Percentiles rank a stretch among this genome's conserved stretches.
Evolutionary conservation across 2,113 vertebrate species (phyloP).

Genomic region (Laticauda laticaudata): DNA sequence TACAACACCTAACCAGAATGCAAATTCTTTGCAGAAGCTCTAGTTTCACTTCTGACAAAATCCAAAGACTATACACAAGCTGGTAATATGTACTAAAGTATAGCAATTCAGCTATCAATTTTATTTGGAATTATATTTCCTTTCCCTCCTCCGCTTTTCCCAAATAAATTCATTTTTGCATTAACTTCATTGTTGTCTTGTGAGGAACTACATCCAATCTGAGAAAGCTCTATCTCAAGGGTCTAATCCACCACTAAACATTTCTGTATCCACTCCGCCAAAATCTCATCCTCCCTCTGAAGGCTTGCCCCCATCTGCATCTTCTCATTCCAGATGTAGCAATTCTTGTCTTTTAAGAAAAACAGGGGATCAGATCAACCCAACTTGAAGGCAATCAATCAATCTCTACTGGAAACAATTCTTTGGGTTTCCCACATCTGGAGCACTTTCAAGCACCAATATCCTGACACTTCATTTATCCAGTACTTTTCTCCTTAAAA

Average conservation of each 20-base stretch:
- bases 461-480: background rate
- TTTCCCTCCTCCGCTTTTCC: background rate
- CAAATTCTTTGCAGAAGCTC: background rate
- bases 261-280: background rate
- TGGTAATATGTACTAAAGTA: background rate
- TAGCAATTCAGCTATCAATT: background rate
- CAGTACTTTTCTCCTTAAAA: background rate
- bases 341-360: background rate
- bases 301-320: background rate
- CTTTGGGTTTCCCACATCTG: background rate
- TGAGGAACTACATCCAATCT: background rate
- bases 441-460: background rate
- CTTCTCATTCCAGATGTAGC: background rate
- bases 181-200: background rate
- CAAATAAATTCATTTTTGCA: background rate
- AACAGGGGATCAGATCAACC: background rate
- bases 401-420: background rate
- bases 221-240: background rate
- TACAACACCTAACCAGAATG: background rate
- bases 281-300: background rate
- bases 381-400: background rate
- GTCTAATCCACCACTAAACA: background rate
- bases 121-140: background rate
- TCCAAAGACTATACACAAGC: background rate
- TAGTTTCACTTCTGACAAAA: background rate